Evolutionary conservation across 2,113 vertebrate genomes (phyloP).

Genomic region (Platichthys flesus): DNA sequence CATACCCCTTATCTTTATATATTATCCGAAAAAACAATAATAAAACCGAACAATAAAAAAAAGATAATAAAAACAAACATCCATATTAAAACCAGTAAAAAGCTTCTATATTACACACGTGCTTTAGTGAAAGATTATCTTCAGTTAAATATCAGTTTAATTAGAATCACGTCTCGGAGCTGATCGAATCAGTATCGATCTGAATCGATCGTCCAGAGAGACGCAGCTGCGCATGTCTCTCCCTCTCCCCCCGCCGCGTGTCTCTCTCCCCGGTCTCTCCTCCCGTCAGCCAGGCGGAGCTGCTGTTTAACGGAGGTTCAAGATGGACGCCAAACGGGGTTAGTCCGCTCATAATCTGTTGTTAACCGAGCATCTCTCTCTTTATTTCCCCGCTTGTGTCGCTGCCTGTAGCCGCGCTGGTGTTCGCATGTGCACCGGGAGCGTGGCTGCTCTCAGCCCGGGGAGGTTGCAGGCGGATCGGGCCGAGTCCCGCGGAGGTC

Average conservation of each 20-base stretch:
- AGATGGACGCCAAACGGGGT: conserved; percentile 93
- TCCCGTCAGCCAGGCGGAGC: conserved; percentile 37
- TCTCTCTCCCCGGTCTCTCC: conserved; percentile 15
- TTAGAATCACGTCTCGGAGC: neutral
- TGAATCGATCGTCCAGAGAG: neutral
- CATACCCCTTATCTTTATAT: too few species aligned
- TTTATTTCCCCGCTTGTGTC: neutral
- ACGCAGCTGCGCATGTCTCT: conserved; percentile 52
- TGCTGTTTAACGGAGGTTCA: conserved; percentile 78
- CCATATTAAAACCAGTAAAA: too few species aligned
- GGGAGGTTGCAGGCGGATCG: neutral
- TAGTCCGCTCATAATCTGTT: conserved; percentile 73
- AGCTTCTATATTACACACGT: too few species aligned
- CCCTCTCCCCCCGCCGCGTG: neutral
- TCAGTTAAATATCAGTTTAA: too few species aligned
- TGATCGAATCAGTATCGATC: neutral
- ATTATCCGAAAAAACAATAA: too few species aligned
- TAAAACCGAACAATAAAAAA: too few species aligned
- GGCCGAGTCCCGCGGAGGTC: conserved; percentile 58
- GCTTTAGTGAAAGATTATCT: too few species aligned
- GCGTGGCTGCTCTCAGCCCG: neutral
- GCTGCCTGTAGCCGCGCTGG: neutral
- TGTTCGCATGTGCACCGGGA: conserved; percentile 7
- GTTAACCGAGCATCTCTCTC: conserved; percentile 9
- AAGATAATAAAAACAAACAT: too few species aligned